Base-by-base conservation (phyloP, 2,888 invertebrate species). In the Eupithecia vulgata region DNA sequence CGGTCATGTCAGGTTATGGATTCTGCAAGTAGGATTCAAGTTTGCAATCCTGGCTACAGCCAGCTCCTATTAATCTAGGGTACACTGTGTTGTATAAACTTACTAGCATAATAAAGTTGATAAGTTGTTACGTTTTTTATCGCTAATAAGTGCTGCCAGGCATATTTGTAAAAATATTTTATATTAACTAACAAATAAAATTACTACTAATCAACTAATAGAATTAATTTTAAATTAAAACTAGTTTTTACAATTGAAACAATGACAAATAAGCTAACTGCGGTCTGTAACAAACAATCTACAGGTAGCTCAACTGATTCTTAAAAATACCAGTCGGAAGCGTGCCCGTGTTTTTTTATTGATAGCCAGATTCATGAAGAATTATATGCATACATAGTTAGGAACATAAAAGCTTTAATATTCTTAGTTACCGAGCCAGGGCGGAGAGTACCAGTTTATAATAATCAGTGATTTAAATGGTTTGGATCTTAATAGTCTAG, bases 1-100 rank as follows among this genome's bases (percentile, higher is more conserved):
- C 79, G 78, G 84, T 78, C 72, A 72, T 72, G 71, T 45, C 74
- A 67, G 72, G 71, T 62, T 72, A 73, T 40, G 62, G 71, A 68
- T 75, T 70, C 68, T 76, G 72, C 70, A 30, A 64, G 64, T 25
- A 5, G n/a, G n/a, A 48, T 48, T 48, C 8, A 48, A 48, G 21
- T 52, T 48, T 52, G 21, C 21, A 52, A 21, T 21, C 48, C 48
- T 52, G 48, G 48, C 3, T 21, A n/a, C 48, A 52, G 10, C 21
- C 48, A 21, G 3, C n/a, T 52, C 48, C 45, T 17, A 45, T 45
- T 10, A 52, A 52, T 48, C 7, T 8, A 48, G 48, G 17, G 48
- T 48, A 1, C 2, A n/a, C 48, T 52, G 37, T 37, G 7, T 37
- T 37, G 37, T 37, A 45, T 17, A 45, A 45, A 45, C 40, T 40